Percentiles rank a stretch among this genome's conserved stretches.
These are phyloP conservation scores for Ormia ochracea DNA, from an alignment of 2,888 invertebrate genomes.

Conservation along the genomic window DNA sequence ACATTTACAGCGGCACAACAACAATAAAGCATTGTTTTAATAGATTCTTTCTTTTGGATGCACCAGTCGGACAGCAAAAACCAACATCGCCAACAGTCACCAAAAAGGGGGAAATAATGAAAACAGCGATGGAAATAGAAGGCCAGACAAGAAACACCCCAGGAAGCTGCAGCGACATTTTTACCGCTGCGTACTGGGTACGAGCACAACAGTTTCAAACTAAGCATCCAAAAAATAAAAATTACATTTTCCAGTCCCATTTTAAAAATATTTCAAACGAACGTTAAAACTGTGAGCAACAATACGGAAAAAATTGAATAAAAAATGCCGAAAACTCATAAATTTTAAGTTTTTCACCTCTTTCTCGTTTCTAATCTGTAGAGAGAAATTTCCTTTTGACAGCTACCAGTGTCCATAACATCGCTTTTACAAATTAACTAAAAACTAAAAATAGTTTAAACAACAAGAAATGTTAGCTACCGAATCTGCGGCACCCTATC, in stretches of 20 bases:
- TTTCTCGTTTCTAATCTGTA: constrained; percentile 64
- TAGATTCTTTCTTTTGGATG: constrained; percentile 28
- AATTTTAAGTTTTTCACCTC: constrained; percentile 66
- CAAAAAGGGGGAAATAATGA: constrained; percentile 4
- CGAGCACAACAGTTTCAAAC: constrained; percentile 19
- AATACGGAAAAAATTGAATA: background rate
- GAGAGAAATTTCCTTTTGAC: constrained; percentile 68
- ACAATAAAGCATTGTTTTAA: constrained; percentile 33
- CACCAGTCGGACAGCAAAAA: constrained; percentile 37
- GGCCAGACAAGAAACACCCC: constrained; percentile 49
- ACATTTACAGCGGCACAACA: constrained; percentile 24
- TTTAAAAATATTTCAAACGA: constrained; percentile 2
- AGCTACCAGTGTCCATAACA: constrained; percentile 59
- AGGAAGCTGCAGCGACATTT: constrained; percentile 47
- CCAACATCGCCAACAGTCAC: constrained; percentile 32
- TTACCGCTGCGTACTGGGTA: constrained; percentile 2
- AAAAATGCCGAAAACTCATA: constrained; percentile 64
- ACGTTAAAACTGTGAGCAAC: constrained; percentile 8
- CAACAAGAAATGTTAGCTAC: background rate
- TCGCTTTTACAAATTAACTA: constrained; percentile 42
- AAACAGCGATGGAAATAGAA: background rate
- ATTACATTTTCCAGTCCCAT: constrained; percentile 34
- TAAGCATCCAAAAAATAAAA: constrained; percentile 37
- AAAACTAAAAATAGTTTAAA: constrained; percentile 4
- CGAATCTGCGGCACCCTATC: background rate